A percentile compares a stretch with the other conserved stretches of the same genome.
These are phyloP conservation scores for Drosophila tropicalis DNA, from an alignment of 1,140 invertebrate genomes.

Conservation along the genomic window DNA sequence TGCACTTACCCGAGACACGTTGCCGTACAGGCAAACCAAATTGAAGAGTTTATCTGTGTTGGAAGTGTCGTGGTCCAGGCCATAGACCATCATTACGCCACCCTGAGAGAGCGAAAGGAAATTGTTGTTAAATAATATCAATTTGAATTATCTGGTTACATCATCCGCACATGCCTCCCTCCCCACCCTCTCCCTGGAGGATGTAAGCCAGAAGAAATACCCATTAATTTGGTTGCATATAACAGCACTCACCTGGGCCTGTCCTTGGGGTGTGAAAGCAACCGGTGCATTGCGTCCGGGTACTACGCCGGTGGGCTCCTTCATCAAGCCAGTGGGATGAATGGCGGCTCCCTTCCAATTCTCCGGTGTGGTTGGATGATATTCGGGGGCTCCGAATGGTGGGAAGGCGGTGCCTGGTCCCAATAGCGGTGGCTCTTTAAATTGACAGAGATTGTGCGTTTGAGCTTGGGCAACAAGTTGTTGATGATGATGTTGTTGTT, in stretches of 20 bases:
- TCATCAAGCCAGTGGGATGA: slow-evolving; percentile 82
- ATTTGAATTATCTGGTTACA: slow-evolving; percentile 6
- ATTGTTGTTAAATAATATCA: slow-evolving; percentile 27
- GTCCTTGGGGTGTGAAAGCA: slow-evolving; percentile 78
- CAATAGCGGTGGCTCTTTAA: slow-evolving; percentile 83
- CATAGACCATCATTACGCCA: slow-evolving; percentile 99
- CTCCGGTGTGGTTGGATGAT: slow-evolving; percentile 81
- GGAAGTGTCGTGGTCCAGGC: slow-evolving; percentile 95
- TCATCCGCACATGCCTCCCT: too few species aligned
- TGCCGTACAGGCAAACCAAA: slow-evolving; percentile 99
- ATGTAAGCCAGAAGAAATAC: not conserved
- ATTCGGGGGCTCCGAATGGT: slow-evolving; percentile 81
- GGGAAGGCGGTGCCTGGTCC: slow-evolving; percentile 82
- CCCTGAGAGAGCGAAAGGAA: slow-evolving; percentile 84
- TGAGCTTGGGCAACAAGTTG: slow-evolving; percentile 76
- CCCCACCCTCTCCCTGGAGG: too few species aligned
- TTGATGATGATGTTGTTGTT: slow-evolving; percentile 63
- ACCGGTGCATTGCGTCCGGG: slow-evolving; percentile 81
- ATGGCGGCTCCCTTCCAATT: slow-evolving; percentile 82
- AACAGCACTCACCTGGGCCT: slow-evolving; percentile 74
- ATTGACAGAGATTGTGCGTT: slow-evolving; percentile 83
- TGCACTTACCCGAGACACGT: slow-evolving; percentile 95
- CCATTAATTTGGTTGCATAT: not conserved
- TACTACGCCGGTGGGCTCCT: slow-evolving; percentile 79
- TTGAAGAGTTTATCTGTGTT: slow-evolving; percentile 99